Evolutionary conservation across 2,113 vertebrate genomes (phyloP), one percentile per base, ranked within the genome.

Genomic region (Siniperca knerii): DNA sequence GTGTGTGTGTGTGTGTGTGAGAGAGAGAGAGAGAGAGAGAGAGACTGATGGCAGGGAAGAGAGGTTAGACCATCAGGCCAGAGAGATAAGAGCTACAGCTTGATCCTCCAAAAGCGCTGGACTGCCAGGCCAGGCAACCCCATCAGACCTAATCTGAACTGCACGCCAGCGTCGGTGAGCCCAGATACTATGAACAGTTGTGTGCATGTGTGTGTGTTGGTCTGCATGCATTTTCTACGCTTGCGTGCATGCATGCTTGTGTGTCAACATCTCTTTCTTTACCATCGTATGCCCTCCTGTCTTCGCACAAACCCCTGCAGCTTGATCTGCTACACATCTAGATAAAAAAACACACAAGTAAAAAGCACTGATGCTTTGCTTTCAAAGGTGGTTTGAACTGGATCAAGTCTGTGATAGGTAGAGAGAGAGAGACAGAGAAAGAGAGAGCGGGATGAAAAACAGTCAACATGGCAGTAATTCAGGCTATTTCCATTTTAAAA

Each of bases 61-160:
- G 74, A 89, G 86, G 82, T 88, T 76, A 87, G 71, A 79, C 85
- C 81, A 67, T 91, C 81, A 80, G 86, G 90, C 74, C 83, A 88
- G 57, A 84, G 81, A 81, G 88, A 92, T 90, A 90, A 92, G 88
- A 83, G 61, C 80, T 82, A 62, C 67, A 73, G 80, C 68, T 78
- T 90, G 82, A 92, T 91, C 81, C 81, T 76, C 66, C 50, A 85
- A 82, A 85, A 84, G 84, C 71, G 8, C 55, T 11, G 46, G 65
- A 61, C 74, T 82, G 89, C 73, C 80, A 76, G 74, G 48, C 78
- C 58, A 12, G 71, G 33, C 76, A 46, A 74, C 64, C 80, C 82
- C 60, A 77, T 84, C 89, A 70, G 44, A 82, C 84, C 71, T 71
- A 25, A 62, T 77, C 80, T 81, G 72, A 69, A 76, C 76, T 10